These are phyloP conservation scores for Cydia splendana DNA, from an alignment of 1,140 invertebrate genomes.

Conservation along the genomic window DNA sequence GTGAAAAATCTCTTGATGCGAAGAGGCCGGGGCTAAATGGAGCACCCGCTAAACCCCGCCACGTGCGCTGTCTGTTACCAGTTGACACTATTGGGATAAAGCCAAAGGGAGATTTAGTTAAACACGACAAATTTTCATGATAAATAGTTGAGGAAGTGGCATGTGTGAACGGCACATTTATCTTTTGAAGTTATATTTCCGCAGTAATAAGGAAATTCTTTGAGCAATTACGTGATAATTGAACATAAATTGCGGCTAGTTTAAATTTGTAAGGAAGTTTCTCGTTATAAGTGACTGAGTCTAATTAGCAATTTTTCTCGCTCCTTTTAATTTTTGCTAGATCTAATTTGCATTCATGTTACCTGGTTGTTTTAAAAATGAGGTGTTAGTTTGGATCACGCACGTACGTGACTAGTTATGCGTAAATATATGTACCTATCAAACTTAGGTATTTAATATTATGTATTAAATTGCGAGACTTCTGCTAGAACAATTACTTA, in stretches of 20 bases:
- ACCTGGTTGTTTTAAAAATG: neutral
- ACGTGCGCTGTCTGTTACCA: constrained; percentile 74
- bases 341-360: neutral
- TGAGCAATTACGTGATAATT: constrained; percentile 17
- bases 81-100: constrained; percentile 69
- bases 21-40: constrained; percentile 49
- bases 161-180: constrained; percentile 29
- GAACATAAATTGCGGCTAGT: constrained; percentile 12
- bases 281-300: constrained; percentile 3
- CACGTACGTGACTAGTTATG: too few species aligned
- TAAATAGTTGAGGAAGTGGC: constrained; percentile 36
- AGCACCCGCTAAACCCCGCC: constrained; percentile 61
- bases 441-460: too few species aligned
- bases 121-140: constrained; percentile 42
- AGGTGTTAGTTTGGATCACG: too few species aligned
- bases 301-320: constrained; percentile 12
- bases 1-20: constrained; percentile 67
- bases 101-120: constrained; percentile 66
- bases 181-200: constrained; percentile 32
- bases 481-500: too few species aligned
- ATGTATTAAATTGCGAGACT: too few species aligned
- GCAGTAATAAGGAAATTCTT: constrained; percentile 27
- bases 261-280: constrained; percentile 14
- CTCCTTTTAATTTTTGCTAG: neutral
- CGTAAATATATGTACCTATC: too few species aligned